Percentiles rank a stretch among this genome's conserved stretches.
Conservation (phyloP, 2,113 vertebrate species). For the Ictalurus punctatus region DNA sequence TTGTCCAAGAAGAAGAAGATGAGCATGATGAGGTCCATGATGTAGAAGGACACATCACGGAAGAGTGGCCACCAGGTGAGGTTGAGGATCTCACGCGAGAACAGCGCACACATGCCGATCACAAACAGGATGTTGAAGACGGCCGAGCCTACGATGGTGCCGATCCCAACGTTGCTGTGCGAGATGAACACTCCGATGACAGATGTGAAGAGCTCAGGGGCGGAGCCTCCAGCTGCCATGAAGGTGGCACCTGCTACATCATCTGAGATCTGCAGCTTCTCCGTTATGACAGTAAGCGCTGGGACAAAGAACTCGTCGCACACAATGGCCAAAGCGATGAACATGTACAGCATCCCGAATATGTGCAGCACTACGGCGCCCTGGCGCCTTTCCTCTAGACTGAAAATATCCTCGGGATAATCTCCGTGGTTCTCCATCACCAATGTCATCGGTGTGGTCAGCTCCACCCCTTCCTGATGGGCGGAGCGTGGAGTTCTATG, state of each 20-base stretch:
- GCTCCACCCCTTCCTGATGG: slow-evolving; percentile 47
- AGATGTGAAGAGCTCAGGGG: slow-evolving; percentile 96
- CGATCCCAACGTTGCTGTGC: slow-evolving; percentile 96
- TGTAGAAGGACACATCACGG: slow-evolving; percentile 96
- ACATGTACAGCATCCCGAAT: slow-evolving; percentile 98
- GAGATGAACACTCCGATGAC: slow-evolving; percentile 96
- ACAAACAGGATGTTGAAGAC: slow-evolving; percentile 99
- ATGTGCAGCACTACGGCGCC: slow-evolving; percentile 87
- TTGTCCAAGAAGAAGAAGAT: slow-evolving; percentile 98
- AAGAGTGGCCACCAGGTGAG: slow-evolving; percentile 99
- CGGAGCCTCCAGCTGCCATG: slow-evolving; percentile 96
- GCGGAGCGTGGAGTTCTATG: slow-evolving; percentile 88
- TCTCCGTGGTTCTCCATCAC: slow-evolving; percentile 78
- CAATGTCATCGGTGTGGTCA: slow-evolving; percentile 53
- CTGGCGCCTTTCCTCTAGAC: slow-evolving; percentile 81
- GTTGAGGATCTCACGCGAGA: slow-evolving; percentile 93
- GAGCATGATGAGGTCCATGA: slow-evolving; percentile 90
- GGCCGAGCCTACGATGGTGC: slow-evolving; percentile 94
- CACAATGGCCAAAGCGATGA: slow-evolving; percentile 95
- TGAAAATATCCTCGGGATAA: slow-evolving; percentile 88
- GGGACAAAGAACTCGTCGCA: slow-evolving; percentile 99
- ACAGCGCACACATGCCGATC: slow-evolving; percentile 97
- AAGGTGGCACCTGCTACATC: slow-evolving; percentile 97
- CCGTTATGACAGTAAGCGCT: slow-evolving; percentile 93
- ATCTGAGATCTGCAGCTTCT: slow-evolving; percentile 92